Evolutionary conservation across 2,797 vertebrate species (phyloP).

Genomic region (Eospalax fontanierii): DNA sequence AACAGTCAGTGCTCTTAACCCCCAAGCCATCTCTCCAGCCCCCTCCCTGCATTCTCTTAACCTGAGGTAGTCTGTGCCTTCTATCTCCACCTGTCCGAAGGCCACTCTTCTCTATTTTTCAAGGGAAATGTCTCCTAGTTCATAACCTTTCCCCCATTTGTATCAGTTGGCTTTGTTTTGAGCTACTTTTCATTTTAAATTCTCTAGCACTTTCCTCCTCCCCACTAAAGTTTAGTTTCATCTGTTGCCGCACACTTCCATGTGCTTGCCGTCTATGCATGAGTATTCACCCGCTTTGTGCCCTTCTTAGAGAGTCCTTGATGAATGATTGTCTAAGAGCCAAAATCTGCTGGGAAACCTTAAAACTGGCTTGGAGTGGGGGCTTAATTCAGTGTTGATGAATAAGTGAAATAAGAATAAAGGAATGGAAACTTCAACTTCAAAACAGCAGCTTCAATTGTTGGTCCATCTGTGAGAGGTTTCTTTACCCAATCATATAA

Average conservation of each 20-base stretch:
- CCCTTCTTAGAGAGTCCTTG: not conserved
- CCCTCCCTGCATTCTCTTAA: not conserved
- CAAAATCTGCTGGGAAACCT: not conserved
- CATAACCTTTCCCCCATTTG: not conserved
- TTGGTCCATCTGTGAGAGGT: not conserved
- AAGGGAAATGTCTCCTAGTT: not conserved
- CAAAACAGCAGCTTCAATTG: not conserved
- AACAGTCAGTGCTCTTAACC: no score
- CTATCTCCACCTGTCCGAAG: not conserved
- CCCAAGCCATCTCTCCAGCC: no score
- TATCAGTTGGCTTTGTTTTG: not conserved
- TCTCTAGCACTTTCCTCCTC: not conserved
- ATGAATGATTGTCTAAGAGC: not conserved
- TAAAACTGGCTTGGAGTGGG: not conserved
- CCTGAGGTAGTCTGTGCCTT: not conserved
- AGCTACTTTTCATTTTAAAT: not conserved
- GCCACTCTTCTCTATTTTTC: not conserved
- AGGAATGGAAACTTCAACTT: not conserved
- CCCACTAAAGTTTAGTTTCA: not conserved
- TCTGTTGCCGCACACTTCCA: not conserved
- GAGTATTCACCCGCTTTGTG: not conserved
- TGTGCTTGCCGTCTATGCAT: not conserved
- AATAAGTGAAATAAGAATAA: constrained; percentile 30
- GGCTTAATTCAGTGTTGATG: not conserved
- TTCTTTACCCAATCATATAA: not conserved